Evolutionary conservation across 2,888 invertebrate species (phyloP).

Genomic region (Agrotis ipsilon): DNA sequence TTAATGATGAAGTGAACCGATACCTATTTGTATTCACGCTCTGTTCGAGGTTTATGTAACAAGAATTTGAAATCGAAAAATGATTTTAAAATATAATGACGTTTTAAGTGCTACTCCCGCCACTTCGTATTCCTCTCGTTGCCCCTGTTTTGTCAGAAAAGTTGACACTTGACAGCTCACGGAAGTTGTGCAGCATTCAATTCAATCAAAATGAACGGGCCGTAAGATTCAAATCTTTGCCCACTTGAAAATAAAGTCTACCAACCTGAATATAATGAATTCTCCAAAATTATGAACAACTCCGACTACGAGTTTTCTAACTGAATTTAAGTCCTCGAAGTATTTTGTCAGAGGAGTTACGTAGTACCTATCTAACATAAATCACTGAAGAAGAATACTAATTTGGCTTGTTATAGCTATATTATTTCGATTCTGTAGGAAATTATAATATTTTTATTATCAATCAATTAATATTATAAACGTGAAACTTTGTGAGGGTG

Average conservation of each 20-base stretch:
- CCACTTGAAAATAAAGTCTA: constrained; percentile 25
- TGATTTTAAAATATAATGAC: neutral
- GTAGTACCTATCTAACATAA: neutral
- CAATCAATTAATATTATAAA: no score
- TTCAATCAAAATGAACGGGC: constrained; percentile 39
- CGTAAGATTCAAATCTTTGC: constrained; percentile 29
- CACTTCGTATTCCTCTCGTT: constrained; percentile 1
- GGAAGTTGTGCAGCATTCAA: constrained; percentile 38
- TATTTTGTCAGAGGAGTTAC: neutral
- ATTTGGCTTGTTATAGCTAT: constrained; percentile 1
- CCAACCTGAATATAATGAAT: constrained; percentile 25
- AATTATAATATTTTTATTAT: no score
- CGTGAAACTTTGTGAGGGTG: no score
- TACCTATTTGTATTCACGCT: neutral
- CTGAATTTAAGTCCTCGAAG: constrained; percentile 7
- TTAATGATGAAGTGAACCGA: constrained; percentile 2
- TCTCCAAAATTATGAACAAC: constrained; percentile 14
- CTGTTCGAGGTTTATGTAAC: neutral
- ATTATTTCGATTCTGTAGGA: neutral
- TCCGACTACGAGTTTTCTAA: constrained; percentile 25
- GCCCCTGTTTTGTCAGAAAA: constrained; percentile 29
- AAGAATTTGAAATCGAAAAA: neutral
- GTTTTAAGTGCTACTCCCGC: neutral
- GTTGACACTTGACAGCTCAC: constrained; percentile 30
- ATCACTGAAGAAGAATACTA: constrained; percentile 2